Evolutionary conservation across 2,888 invertebrate genomes (phyloP).

Genomic region (Meghimatium bilineatum): DNA sequence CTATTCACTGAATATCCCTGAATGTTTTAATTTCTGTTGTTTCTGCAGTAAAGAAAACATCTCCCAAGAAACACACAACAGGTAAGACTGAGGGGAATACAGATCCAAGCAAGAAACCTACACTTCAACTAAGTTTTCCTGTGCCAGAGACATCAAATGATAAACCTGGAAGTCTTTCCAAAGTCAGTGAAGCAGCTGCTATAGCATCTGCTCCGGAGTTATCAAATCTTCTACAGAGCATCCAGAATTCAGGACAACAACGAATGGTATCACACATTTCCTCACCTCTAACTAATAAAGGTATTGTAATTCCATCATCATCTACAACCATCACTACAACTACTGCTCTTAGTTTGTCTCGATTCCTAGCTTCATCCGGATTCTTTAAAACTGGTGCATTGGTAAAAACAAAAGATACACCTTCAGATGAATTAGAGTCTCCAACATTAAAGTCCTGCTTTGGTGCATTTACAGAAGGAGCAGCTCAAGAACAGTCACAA

Average conservation of each 20-base stretch:
- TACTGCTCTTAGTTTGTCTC: constrained; percentile 38
- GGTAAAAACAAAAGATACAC: background rate
- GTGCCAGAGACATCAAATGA: constrained; percentile 19
- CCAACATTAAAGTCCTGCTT: background rate
- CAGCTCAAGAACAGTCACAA: background rate
- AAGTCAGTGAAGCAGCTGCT: constrained; percentile 46
- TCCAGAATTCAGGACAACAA: constrained; percentile 21
- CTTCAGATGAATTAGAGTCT: constrained; percentile 14
- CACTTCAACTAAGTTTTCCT: constrained; percentile 34
- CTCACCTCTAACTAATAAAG: background rate
- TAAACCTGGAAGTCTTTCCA: background rate
- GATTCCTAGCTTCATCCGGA: constrained; percentile 39
- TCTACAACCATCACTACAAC: constrained; percentile 20
- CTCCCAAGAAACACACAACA: constrained; percentile 27
- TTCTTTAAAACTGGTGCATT: constrained; percentile 23
- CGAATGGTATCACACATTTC: background rate
- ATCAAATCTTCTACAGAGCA: constrained; percentile 50
- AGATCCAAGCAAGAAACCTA: constrained; percentile 19
- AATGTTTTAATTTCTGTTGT: background rate
- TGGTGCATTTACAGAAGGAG: background rate
- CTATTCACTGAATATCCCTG: no score
- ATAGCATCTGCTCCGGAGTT: constrained; percentile 52
- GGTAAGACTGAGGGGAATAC: background rate
- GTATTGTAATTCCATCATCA: background rate
- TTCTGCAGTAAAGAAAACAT: constrained; percentile 27